Percentiles rank a stretch among this genome's conserved stretches.
Conservation (phyloP, 2,888 invertebrate species). For the Drosophila leonis region DNA sequence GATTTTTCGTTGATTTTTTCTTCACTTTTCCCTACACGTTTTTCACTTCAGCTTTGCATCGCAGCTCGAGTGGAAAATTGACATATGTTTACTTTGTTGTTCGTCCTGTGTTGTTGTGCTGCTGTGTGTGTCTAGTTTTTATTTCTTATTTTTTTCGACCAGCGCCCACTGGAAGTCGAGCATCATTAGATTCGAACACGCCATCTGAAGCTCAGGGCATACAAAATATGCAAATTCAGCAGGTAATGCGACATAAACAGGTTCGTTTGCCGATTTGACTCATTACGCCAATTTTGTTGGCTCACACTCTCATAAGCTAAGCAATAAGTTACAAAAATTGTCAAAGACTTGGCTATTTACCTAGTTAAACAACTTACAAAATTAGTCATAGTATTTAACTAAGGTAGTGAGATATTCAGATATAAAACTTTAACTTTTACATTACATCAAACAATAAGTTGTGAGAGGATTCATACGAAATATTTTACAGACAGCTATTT, state of each 20-base stretch:
- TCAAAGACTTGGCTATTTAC: background rate
- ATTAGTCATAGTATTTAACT: background rate
- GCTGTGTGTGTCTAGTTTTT: conserved; percentile 23
- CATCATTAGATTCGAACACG: conserved; percentile 62
- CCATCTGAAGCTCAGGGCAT: conserved; percentile 18
- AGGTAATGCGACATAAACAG: conserved; percentile 12
- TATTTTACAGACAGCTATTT: background rate
- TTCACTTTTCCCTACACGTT: conserved; percentile 58
- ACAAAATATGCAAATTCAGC: conserved; percentile 6
- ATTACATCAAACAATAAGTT: background rate
- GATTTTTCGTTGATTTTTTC: conserved; percentile 11
- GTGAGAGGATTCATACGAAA: background rate
- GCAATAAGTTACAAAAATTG: background rate
- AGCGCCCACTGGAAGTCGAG: conserved; percentile 48
- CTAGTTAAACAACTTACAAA: background rate
- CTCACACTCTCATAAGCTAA: background rate
- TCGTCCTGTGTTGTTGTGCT: conserved; percentile 35
- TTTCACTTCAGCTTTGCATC: conserved; percentile 79
- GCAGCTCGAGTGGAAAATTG: conserved; percentile 81
- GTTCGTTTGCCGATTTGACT: background rate
- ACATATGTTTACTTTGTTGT: conserved; percentile 81
- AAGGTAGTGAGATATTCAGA: background rate
- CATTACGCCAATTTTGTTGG: background rate
- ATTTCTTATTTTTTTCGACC: conserved; percentile 27
- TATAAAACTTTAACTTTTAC: background rate